These are phyloP conservation scores for Knipowitschia caucasica DNA, from an alignment of 2,797 vertebrate genomes.

Conservation along the genomic window DNA sequence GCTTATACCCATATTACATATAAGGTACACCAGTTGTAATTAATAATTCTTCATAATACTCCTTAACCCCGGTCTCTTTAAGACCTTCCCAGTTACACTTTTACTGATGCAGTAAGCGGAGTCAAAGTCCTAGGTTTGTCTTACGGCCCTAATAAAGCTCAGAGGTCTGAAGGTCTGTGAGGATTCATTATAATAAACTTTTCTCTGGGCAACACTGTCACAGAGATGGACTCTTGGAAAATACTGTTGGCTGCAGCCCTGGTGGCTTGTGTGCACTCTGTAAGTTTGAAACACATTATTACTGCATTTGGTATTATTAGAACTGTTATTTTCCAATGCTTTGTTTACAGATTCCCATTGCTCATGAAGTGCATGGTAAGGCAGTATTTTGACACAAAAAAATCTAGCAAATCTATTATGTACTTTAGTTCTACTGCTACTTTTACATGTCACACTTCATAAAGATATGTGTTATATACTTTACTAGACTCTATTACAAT, in stretches of 20 bases:
- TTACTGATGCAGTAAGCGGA: background rate
- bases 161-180: background rate
- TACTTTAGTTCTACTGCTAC: no score
- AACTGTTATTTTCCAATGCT: background rate
- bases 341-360: background rate
- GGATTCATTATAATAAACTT: background rate
- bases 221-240: background rate
- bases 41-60: no score
- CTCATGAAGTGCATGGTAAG: slow-evolving; percentile 6
- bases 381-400: background rate
- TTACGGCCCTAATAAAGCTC: slow-evolving; percentile 1
- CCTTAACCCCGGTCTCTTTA: background rate
- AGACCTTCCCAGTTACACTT: background rate
- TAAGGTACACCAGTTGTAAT: no score
- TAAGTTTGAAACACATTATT: background rate
- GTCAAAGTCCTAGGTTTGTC: slow-evolving; percentile 1
- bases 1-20: no score
- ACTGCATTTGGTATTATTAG: background rate
- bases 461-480: no score
- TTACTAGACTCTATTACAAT: no score
- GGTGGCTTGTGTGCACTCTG: background rate
- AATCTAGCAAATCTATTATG: no score
- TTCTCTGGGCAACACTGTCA: background rate
- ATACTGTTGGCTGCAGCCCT: background rate
- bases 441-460: background rate